Conservation (phyloP, 2,888 invertebrate genomes). For the Hypena proboscidalis region DNA sequence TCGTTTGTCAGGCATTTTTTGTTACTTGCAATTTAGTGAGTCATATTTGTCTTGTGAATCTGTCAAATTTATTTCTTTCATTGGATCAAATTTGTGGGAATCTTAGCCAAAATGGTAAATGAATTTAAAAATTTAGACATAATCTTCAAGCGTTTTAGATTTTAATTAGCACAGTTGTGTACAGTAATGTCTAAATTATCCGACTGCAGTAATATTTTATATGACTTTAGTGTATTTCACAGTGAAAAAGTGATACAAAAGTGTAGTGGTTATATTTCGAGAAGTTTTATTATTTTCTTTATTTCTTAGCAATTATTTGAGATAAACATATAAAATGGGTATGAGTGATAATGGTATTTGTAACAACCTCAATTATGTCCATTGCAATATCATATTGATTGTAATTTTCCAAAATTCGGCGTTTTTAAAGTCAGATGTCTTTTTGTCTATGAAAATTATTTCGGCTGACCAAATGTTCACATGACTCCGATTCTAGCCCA, state of each 20-base stretch:
- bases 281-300: conserved; percentile 21
- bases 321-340: conserved; percentile 34
- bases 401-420: conserved; percentile 13
- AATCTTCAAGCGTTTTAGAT: conserved; percentile 51
- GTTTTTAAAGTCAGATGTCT: conserved; percentile 27
- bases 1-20: too few relatives aligned
- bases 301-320: conserved; percentile 12
- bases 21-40: too few relatives aligned
- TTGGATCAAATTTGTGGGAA: conserved; percentile 55
- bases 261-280: conserved; percentile 31
- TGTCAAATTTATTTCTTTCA: conserved; percentile 45
- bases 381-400: not conserved
- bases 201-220: conserved; percentile 52
- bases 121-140: conserved; percentile 54
- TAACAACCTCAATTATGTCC: not conserved
- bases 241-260: conserved; percentile 41
- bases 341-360: conserved; percentile 23
- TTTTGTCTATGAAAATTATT: conserved; percentile 48
- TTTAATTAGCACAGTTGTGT: not conserved
- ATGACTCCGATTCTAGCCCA: conserved; percentile 48
- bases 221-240: conserved; percentile 42
- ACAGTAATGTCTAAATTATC: conserved; percentile 33
- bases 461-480: conserved; percentile 55
- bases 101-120: conserved; percentile 73
- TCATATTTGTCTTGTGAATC: too few relatives aligned